These are phyloP conservation scores for Limnothrissa miodon DNA, from an alignment of 2,113 vertebrate species.

Conservation along the genomic window DNA sequence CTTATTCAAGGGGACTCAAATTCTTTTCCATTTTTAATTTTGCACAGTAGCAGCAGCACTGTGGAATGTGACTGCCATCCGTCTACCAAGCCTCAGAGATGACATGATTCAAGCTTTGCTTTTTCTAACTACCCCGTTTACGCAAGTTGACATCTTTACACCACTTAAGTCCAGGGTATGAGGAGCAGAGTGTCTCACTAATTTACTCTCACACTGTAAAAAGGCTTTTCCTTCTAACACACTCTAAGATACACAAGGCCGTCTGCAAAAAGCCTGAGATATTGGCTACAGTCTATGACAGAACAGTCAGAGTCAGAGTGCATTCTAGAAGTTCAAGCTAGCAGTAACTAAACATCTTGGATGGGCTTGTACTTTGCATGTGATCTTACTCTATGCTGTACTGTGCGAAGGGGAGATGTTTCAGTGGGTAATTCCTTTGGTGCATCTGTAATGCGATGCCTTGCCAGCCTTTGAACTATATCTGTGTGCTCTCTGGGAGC, in stretches of 20 bases:
- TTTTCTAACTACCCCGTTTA: not conserved
- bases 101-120: not conserved
- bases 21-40: constrained; percentile 33
- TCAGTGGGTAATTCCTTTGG: not conserved
- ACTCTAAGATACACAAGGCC: no score
- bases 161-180: no score
- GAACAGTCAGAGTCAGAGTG: no score
- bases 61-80: constrained; percentile 36
- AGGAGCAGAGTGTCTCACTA: no score
- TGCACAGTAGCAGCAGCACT: constrained; percentile 33
- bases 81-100: not conserved
- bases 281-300: no score
- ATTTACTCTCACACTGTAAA: no score
- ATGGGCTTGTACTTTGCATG: not conserved
- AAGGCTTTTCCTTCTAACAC: no score
- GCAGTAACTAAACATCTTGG: not conserved
- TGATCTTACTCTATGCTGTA: not conserved
- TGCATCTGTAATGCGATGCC: not conserved
- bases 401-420: not conserved
- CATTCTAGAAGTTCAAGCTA: no score
- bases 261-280: no score
- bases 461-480: not conserved
- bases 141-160: not conserved
- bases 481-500: not conserved
- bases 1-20: constrained; percentile 56